Base-by-base conservation (phyloP, 2,888 invertebrate species). In the Macrophya alboannulata region DNA sequence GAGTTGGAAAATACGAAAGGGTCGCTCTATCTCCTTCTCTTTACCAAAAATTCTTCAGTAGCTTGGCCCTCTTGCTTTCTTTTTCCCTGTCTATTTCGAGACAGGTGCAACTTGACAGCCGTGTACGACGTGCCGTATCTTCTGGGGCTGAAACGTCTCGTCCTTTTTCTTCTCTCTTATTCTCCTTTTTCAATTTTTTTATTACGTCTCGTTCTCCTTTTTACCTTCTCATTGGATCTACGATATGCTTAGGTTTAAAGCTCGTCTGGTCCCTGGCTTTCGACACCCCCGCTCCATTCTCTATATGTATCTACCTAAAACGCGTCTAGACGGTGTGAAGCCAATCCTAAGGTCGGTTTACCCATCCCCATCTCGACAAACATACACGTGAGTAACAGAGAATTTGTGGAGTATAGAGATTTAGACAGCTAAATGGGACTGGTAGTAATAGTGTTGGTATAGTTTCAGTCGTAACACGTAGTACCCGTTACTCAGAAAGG, bases 271-370 rank as follows among this genome's bases (percentile, higher is more conserved):
- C 8, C 62, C 59, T 0, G 17, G 59, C 51, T 62, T 81, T 40
- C 62, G 37, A 59, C n/a, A 43, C 12, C n/a, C 43, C 21, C n/a
- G 5, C 25, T 37, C n/a, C 21, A 40, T 43, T 62, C 62, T n/a
- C 40, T n/a, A n/a, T 17, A 37, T 31, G 17, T 71, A 37, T 12
- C 15, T 71, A 51, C 45, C 37, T 45, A 81, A 77, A 81, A 81
- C 37, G 43, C 62, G 81, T 81, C 81, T 81, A 81, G 81, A 81
- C 81, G 62, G 40, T 59, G 43, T 62, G 43, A 37, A 9, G 81
- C 40, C 59, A n/a, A 62, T 81, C 81, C 81, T 25, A 43, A 40
- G 81, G 51, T 37, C 81, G 77, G 55, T 55, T 81, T 62, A 43
- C 40, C 40, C 81, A 59, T 37, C 10, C 62, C 40, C 17, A 37